Evolutionary conservation across 2,888 invertebrate genomes (phyloP).

Genomic region (Euplagia quadripunctaria): DNA sequence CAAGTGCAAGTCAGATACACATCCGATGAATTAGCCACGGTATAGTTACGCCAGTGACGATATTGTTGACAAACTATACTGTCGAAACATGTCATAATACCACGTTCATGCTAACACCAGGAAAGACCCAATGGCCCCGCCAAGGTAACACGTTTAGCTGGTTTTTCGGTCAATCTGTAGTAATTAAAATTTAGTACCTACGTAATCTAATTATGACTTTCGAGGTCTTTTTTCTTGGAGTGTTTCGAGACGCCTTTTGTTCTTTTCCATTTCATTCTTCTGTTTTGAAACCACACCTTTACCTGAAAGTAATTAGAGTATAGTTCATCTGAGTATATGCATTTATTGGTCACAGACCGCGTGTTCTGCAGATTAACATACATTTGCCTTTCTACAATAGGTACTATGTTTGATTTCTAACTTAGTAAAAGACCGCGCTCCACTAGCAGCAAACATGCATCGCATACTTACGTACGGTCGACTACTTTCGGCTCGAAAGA

Average conservation of each 20-base stretch:
- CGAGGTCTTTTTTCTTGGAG: constrained; percentile 68
- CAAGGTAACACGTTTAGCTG: too few species aligned
- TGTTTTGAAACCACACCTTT: constrained; percentile 96
- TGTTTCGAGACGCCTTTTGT: constrained; percentile 89
- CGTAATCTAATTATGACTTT: background rate
- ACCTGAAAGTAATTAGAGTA: constrained; percentile 84
- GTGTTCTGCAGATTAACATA: background rate
- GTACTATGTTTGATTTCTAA: background rate
- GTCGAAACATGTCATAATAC: too few species aligned
- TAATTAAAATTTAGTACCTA: background rate
- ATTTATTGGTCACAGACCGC: background rate
- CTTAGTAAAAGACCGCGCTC: background rate
- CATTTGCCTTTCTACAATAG: background rate
- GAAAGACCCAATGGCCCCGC: too few species aligned
- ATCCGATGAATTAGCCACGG: too few species aligned
- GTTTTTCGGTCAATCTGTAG: too few species aligned
- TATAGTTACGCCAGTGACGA: too few species aligned
- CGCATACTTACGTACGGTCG: background rate
- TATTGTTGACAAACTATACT: too few species aligned
- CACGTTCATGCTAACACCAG: too few species aligned
- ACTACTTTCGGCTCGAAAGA: background rate
- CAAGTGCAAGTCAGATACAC: too few species aligned
- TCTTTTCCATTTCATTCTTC: constrained; percentile 96
- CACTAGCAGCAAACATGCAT: background rate
- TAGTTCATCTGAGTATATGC: background rate